Evolutionary conservation across 2,797 vertebrate genomes (phyloP).

Genomic region (Karalla daura): DNA sequence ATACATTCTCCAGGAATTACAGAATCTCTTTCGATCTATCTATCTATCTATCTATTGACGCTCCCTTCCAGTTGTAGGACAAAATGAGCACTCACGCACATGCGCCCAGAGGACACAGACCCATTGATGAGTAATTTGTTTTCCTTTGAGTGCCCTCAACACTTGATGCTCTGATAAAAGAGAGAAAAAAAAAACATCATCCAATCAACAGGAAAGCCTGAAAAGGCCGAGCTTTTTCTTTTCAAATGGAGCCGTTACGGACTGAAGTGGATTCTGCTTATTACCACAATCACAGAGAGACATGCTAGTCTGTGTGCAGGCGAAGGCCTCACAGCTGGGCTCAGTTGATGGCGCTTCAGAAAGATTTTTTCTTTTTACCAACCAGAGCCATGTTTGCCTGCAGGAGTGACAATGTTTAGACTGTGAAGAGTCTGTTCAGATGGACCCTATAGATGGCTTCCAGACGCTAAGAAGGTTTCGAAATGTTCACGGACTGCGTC

Average conservation of each 20-base stretch:
- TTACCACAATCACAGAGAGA: conserved; percentile 20
- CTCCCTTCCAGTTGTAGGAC: conserved; percentile 45
- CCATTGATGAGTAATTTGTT: conserved; percentile 37
- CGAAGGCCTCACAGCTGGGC: too few species aligned
- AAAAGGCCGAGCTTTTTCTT: conserved; percentile 6
- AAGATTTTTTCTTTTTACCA: too few species aligned
- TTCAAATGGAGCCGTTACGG: conserved; percentile 29
- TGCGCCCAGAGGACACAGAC: neutral
- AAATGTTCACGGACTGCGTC: too few species aligned
- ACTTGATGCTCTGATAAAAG: conserved; percentile 8
- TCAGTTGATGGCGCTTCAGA: conserved; percentile 5
- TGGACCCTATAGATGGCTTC: too few species aligned
- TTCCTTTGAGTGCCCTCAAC: conserved; percentile 48
- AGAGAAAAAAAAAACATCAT: conserved; percentile 8
- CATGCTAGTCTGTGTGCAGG: conserved; percentile 2
- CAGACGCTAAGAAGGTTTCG: too few species aligned
- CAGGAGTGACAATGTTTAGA: too few species aligned
- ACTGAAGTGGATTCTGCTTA: conserved; percentile 40
- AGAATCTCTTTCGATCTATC: too few species aligned
- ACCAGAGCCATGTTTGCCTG: too few species aligned
- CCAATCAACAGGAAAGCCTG: conserved; percentile 40
- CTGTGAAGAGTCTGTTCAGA: too few species aligned
- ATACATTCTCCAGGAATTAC: too few species aligned
- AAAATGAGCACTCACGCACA: conserved; percentile 15
- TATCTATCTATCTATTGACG: too few species aligned